Evolutionary conservation across 2,888 invertebrate genomes (phyloP).

Genomic region (Mythimna impura): DNA sequence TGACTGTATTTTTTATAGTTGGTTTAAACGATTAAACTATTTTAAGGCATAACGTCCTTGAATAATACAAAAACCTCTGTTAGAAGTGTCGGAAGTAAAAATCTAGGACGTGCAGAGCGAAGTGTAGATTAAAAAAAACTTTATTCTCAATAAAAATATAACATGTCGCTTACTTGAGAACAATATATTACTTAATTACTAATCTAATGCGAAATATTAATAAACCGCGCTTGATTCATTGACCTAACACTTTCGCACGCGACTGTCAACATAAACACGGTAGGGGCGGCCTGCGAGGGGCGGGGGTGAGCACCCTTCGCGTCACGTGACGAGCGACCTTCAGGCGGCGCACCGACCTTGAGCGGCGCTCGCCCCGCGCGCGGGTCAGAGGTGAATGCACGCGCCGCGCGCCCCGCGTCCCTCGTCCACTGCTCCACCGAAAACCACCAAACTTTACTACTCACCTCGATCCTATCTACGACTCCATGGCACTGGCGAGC

Average conservation of each 20-base stretch:
- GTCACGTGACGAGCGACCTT: constrained; percentile 89
- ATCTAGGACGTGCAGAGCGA: too few relatives aligned
- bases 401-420: constrained; percentile 76
- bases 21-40: neutral
- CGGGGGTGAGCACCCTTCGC: constrained; percentile 88
- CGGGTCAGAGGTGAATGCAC: constrained; percentile 91
- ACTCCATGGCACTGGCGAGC: constrained; percentile 79
- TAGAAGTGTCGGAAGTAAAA: too few relatives aligned
- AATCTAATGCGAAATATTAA: constrained; percentile 18
- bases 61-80: neutral
- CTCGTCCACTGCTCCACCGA: constrained; percentile 71
- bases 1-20: neutral
- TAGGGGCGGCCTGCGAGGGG: constrained; percentile 71
- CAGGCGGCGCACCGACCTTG: constrained; percentile 90
- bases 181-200: too few relatives aligned
- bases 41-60: constrained; percentile 1
- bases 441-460: constrained; percentile 74
- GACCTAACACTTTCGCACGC: constrained; percentile 70
- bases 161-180: too few relatives aligned
- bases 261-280: constrained; percentile 72
- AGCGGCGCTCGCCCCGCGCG: constrained; percentile 87
- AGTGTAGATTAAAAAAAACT: too few relatives aligned
- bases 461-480: constrained; percentile 82
- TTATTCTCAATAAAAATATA: too few relatives aligned
- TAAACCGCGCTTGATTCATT: constrained; percentile 10